Evolutionary conservation across 2,113 vertebrate species (phyloP), one percentile per base, ranked within the genome.

Genomic region (Labeo rohita): DNA sequence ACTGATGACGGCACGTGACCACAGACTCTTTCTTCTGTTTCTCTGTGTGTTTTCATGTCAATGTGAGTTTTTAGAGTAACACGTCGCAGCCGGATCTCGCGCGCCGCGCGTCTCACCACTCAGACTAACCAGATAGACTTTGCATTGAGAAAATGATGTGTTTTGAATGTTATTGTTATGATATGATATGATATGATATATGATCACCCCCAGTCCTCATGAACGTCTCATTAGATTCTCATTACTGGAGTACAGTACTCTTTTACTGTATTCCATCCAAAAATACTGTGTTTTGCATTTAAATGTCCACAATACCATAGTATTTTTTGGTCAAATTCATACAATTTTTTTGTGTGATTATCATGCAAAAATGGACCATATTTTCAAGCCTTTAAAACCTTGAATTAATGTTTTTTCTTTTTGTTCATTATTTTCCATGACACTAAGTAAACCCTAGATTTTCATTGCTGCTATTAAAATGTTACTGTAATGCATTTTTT

Each of bases 1-100:
- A 80, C 78, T 23, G 78, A 28, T 79, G 77, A 45, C 16, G 36
- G 28, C 34, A 36, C 34, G 28, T 36, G 65, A 68, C 68, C 68
- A 72, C 36, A 61, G 56, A 45, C 54, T 61, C 54, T 80, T 7
- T n/a, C 56, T 45, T 45, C 54, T 23, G 36, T 10, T 4, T 21
- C 15, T 9, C 36, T 21, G 68, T 72, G 28, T 70, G 68, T 72
- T 15, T 68, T 36, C 13, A 36, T 36, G 65, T 68, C 6, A 15
- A 15, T 39, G 66, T 39, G 66, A 68, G 66, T 39, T 68, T 68
- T 13, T 68, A 36, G 12, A 16, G 66, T 39, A 6, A 39, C 8
- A 36, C 7, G 13, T 15, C 50, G 13, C 50, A 15, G 12, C 50
- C 13, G 50, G 50, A 61, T 61, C 56, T 9, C 15, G 16, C 56